Evolutionary conservation across 2,113 vertebrate genomes (phyloP).

Genomic region (Oceanodroma tethys): DNA sequence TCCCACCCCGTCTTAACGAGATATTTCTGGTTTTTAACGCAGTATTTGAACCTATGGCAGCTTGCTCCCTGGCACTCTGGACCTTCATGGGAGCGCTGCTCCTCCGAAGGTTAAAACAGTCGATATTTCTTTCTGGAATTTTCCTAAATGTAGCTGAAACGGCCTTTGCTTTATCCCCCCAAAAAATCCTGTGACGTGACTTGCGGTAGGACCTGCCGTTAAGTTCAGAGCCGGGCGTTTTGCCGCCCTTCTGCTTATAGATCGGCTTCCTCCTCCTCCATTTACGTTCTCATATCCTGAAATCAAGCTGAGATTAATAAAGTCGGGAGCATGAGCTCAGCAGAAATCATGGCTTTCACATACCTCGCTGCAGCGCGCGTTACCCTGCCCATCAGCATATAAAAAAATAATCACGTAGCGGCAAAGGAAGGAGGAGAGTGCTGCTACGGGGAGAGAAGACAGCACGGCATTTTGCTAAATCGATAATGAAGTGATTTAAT

Average conservation of each 20-base stretch:
- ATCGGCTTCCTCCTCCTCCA: not conserved
- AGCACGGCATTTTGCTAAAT: not conserved
- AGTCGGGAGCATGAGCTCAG: conserved; percentile 31
- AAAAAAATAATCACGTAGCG: not conserved
- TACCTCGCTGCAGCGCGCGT: not conserved
- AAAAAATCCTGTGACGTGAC: not conserved
- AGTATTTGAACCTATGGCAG: not conserved
- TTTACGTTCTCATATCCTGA: not conserved
- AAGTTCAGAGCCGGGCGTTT: not conserved
- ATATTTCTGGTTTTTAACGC: accelerated
- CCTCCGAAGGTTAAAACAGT: not conserved
- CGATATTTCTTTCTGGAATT: not conserved
- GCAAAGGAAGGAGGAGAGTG: not conserved
- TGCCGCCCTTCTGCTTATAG: not conserved
- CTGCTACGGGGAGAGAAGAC: not conserved
- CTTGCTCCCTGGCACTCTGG: not conserved
- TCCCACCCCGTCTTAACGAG: not conserved
- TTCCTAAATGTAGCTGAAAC: not conserved
- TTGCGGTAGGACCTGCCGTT: not conserved
- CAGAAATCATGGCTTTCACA: conserved; percentile 37
- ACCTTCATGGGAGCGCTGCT: not conserved
- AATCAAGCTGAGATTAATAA: not conserved
- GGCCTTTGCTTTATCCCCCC: not conserved
- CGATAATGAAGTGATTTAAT: not conserved
- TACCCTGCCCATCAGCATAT: not conserved